These are phyloP conservation scores for Octopus bimaculoides DNA, from an alignment of 1,140 invertebrate genomes.

Conservation along the genomic window DNA sequence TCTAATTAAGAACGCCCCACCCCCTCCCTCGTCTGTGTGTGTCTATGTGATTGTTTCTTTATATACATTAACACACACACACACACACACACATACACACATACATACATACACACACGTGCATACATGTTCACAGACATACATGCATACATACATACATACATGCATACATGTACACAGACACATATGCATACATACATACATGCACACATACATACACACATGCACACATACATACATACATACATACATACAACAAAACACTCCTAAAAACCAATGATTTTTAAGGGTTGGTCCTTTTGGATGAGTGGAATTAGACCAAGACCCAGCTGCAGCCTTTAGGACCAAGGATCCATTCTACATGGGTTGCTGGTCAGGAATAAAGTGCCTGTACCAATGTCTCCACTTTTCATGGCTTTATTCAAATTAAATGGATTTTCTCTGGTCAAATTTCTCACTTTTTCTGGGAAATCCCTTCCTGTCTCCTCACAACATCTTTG, in stretches of 20 bases:
- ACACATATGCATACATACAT: not conserved
- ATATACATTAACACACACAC: not conserved
- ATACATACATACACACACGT: not conserved
- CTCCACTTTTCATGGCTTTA: no score
- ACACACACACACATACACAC: not conserved
- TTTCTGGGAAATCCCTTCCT: no score
- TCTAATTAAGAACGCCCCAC: not conserved
- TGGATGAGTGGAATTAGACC: no score
- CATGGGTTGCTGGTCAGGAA: no score
- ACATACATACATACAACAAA: not conserved
- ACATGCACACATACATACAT: not conserved
- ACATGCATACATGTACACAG: not conserved
- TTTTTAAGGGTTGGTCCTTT: no score
- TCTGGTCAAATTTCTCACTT: no score
- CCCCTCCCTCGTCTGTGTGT: not conserved
- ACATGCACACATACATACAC: not conserved
- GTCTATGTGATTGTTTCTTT: not conserved
- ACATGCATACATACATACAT: not conserved
- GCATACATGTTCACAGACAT: not conserved
- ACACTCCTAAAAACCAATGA: no score
- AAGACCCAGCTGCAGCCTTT: no score
- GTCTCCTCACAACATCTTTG: no score
- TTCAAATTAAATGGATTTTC: no score
- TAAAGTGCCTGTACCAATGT: no score
- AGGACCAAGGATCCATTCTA: no score